Percentiles rank a stretch among this genome's conserved stretches.
These are phyloP conservation scores for Tribolium madens DNA, from an alignment of 1,140 invertebrate genomes.

Conservation along the genomic window DNA sequence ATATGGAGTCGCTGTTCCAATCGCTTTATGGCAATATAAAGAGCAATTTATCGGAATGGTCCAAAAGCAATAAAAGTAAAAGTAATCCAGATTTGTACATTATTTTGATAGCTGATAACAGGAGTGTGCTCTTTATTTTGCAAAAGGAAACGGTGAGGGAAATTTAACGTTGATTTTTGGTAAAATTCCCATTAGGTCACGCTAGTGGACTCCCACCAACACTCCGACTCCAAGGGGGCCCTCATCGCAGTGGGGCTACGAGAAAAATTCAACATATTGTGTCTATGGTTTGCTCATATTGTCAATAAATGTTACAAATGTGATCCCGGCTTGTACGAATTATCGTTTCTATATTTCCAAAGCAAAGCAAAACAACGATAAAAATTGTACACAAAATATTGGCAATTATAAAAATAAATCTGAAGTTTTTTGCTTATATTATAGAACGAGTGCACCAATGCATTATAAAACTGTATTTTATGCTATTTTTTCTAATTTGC, in stretches of 20 bases:
- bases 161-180: slow-evolving; percentile 22
- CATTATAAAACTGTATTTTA: too few relatives aligned
- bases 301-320: slow-evolving; percentile 58
- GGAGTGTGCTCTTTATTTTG: slow-evolving; percentile 62
- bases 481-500: too few relatives aligned
- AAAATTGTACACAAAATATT: neutral
- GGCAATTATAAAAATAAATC: neutral
- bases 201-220: slow-evolving; percentile 63
- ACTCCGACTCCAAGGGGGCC: slow-evolving; percentile 59
- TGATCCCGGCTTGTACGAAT: slow-evolving; percentile 60
- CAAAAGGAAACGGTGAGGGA: slow-evolving; percentile 59
- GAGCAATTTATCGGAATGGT: slow-evolving; percentile 58
- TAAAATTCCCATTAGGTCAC: slow-evolving; percentile 53
- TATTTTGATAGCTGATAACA: slow-evolving; percentile 60
- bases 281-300: slow-evolving; percentile 59
- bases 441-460: too few relatives aligned
- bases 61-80: slow-evolving; percentile 43
- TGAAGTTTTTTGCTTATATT: too few relatives aligned
- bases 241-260: slow-evolving; percentile 56
- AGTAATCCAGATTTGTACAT: slow-evolving; percentile 58
- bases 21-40: slow-evolving; percentile 59
- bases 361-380: slow-evolving; percentile 1
- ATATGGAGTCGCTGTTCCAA: slow-evolving; percentile 56
- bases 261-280: slow-evolving; percentile 56
- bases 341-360: slow-evolving; percentile 63